Evolutionary conservation across 2,888 invertebrate genomes (phyloP).

Genomic region (Blastobasis lacticolella): DNA sequence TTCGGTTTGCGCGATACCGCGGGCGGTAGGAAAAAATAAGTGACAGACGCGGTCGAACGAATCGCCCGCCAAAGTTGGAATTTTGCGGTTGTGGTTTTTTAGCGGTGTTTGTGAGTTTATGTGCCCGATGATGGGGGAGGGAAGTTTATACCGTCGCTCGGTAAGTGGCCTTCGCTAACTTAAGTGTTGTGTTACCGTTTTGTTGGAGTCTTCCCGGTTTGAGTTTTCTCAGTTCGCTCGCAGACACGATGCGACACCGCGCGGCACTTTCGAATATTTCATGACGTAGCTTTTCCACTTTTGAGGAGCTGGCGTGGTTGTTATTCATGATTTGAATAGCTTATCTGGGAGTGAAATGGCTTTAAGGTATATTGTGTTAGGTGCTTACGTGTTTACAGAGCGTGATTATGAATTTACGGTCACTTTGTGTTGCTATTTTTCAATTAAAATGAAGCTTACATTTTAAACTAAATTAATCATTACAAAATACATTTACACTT

Average conservation of each 20-base stretch:
- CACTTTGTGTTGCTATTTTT: no score
- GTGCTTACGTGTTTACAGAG: no score
- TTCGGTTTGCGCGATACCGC: constrained; percentile 14
- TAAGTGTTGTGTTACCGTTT: constrained; percentile 6
- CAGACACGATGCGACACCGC: constrained; percentile 4
- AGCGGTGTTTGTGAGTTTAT: constrained; percentile 43
- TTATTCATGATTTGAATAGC: no score
- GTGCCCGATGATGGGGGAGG: constrained; percentile 46
- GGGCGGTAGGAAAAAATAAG: constrained; percentile 17
- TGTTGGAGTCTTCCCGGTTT: constrained; percentile 4
- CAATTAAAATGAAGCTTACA: no score
- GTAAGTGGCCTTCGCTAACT: constrained; percentile 34
- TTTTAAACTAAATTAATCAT: no score
- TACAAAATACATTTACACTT: no score
- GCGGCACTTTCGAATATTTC: constrained; percentile 9
- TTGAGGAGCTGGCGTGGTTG: no score
- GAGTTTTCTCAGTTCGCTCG: background rate
- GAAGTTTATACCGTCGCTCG: constrained; percentile 46
- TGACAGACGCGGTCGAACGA: constrained; percentile 7
- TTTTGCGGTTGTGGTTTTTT: constrained; percentile 28
- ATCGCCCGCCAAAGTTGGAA: constrained; percentile 9
- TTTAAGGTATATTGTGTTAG: no score
- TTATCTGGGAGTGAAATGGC: no score
- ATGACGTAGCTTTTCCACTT: background rate
- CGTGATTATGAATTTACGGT: no score